Conservation (phyloP, 2,888 invertebrate genomes). For the Ligdia adustata region DNA sequence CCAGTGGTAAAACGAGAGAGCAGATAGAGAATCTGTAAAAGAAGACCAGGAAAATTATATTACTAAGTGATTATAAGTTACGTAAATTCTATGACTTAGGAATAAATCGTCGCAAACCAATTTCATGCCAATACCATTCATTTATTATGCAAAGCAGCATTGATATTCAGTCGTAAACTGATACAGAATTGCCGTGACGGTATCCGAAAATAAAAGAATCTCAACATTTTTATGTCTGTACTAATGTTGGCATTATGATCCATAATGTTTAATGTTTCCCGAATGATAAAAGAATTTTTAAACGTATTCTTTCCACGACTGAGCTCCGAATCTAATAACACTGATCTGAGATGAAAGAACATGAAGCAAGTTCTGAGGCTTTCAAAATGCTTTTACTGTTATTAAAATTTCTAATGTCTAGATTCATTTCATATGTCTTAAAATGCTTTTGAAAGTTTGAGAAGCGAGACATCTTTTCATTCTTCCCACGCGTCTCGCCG, state of each 20-base stretch:
- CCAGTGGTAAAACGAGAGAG: too few relatives aligned
- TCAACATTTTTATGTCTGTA: constrained; percentile 5
- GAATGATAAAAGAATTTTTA: constrained; percentile 18
- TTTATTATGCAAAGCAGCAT: constrained; percentile 30
- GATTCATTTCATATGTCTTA: too few relatives aligned
- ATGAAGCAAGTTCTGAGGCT: too few relatives aligned
- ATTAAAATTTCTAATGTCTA: neutral
- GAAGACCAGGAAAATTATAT: too few relatives aligned
- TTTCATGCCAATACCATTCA: constrained; percentile 14
- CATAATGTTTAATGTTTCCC: constrained; percentile 18
- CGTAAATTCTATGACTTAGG: too few relatives aligned
- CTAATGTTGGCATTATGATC: constrained; percentile 8
- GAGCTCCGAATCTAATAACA: constrained; percentile 1
- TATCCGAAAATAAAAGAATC: constrained; percentile 23
- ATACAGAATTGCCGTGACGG: constrained; percentile 12
- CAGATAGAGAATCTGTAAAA: too few relatives aligned
- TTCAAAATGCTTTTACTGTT: neutral
- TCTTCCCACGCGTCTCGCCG: too few relatives aligned
- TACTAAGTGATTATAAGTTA: too few relatives aligned
- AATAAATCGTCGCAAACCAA: constrained; percentile 8
- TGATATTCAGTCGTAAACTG: constrained; percentile 22
- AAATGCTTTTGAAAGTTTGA: too few relatives aligned
- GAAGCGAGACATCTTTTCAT: too few relatives aligned
- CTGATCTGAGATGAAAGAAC: constrained; percentile 15
- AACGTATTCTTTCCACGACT: constrained; percentile 14